phyloP scores from a whole-genome alignment of 2,113 vertebrate species.

The Aegotheles bennettii region DNA sequence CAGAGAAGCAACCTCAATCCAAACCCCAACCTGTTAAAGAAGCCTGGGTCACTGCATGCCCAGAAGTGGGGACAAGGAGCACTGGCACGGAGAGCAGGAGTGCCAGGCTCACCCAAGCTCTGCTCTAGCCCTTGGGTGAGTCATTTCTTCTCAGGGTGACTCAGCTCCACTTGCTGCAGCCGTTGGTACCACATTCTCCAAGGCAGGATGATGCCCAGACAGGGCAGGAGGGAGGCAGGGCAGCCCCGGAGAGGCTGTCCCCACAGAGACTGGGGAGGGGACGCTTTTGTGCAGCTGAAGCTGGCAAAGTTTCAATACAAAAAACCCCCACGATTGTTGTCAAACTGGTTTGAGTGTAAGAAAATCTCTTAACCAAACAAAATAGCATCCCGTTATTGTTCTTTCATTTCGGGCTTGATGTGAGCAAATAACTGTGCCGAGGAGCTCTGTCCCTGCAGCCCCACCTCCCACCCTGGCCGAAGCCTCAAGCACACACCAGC shows the following conservation, averaged over 20 bases:
- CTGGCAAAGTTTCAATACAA: not conserved
- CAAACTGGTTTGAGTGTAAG: not conserved
- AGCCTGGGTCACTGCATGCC: not conserved
- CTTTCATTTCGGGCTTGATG: not conserved
- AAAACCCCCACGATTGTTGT: not conserved
- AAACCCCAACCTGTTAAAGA: not conserved
- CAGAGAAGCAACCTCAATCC: not conserved
- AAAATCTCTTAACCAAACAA: not conserved
- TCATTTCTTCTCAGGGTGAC: not conserved
- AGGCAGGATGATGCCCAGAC: not conserved
- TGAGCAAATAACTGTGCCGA: not conserved
- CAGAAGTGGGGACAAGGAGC: not conserved
- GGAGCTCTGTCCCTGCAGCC: not conserved
- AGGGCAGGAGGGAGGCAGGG: not conserved
- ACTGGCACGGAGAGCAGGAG: not conserved
- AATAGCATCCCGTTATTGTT: not conserved
- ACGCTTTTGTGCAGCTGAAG: not conserved
- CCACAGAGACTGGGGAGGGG: not conserved
- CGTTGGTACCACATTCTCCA: not conserved
- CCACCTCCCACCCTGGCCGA: not conserved
- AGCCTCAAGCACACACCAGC: not conserved
- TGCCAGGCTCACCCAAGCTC: not conserved
- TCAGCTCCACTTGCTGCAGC: accelerated
- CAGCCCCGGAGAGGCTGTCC: accelerated
- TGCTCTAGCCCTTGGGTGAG: not conserved